Conservation (phyloP, 2,113 vertebrate species). For the Scopus umbretta region DNA sequence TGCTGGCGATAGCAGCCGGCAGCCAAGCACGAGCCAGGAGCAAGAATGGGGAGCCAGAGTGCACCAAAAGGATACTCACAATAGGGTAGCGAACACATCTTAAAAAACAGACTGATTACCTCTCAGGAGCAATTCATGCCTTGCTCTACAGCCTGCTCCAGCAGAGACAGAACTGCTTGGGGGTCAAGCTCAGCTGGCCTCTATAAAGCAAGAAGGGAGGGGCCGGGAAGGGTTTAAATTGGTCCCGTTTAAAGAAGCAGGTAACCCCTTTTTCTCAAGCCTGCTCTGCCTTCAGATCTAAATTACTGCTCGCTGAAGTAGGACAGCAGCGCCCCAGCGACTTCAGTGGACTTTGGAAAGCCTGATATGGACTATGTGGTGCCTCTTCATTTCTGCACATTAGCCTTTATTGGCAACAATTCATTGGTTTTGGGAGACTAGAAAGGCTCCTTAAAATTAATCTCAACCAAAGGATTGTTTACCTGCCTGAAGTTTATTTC, state of each 20-base stretch:
- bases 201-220: background rate
- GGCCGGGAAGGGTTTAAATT: background rate
- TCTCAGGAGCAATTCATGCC: background rate
- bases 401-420: background rate
- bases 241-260: background rate
- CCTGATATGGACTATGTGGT: background rate
- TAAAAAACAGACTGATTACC: background rate
- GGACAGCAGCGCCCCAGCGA: background rate
- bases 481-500: background rate
- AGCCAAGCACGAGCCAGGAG: rapidly evolving
- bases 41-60: background rate
- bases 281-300: background rate
- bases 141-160: background rate
- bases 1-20: background rate
- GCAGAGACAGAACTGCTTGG: background rate
- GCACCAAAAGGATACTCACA: background rate
- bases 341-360: background rate
- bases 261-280: background rate
- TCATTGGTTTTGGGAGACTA: background rate
- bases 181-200: background rate
- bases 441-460: background rate
- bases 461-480: background rate
- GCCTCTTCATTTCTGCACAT: background rate
- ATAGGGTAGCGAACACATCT: background rate
- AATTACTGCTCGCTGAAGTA: background rate